Percentiles rank a stretch among this genome's conserved stretches.
phyloP scores from a whole-genome alignment of 2,888 invertebrate genomes.

The Rhingia campestris region DNA sequence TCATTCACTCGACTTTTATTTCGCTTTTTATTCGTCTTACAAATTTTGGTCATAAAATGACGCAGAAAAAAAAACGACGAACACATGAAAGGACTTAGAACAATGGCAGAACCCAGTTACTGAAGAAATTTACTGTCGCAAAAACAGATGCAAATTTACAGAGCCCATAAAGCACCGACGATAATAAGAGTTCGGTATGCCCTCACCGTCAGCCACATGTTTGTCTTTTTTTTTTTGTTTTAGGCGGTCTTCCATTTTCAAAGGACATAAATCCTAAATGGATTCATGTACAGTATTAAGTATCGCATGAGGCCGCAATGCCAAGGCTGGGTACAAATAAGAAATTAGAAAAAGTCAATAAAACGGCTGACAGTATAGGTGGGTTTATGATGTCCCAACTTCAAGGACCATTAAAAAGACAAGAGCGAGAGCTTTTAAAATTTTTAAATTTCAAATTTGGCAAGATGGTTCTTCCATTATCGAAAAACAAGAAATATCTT shows the following conservation, averaged over 20 bases:
- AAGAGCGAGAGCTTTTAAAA: conserved; percentile 52
- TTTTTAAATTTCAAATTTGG: conserved; percentile 64
- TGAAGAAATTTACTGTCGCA: conserved; percentile 54
- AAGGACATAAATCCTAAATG: conserved; percentile 69
- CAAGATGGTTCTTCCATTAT: conserved; percentile 58
- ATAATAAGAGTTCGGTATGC: conserved; percentile 43
- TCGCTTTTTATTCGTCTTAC: conserved; percentile 33
- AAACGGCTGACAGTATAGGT: background rate
- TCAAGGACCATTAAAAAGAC: conserved; percentile 69
- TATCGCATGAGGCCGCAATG: conserved; percentile 42
- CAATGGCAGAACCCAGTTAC: conserved; percentile 37
- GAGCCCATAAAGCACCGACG: conserved; percentile 55
- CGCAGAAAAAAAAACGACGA: conserved; percentile 18
- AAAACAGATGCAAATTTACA: conserved; percentile 64
- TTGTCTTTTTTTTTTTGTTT: conserved; percentile 19
- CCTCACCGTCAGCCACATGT: background rate
- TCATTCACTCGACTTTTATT: conserved; percentile 51
- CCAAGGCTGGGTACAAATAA: conserved; percentile 40
- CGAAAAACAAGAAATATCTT: conserved; percentile 26
- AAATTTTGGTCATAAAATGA: conserved; percentile 22
- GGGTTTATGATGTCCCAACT: conserved; percentile 35
- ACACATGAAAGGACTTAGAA: conserved; percentile 22
- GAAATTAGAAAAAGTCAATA: conserved; percentile 34
- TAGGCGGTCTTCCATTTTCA: conserved; percentile 51
- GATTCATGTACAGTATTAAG: conserved; percentile 67